Conservation (phyloP, 2,888 invertebrate genomes). For the Listrodromus nycthemerus region DNA sequence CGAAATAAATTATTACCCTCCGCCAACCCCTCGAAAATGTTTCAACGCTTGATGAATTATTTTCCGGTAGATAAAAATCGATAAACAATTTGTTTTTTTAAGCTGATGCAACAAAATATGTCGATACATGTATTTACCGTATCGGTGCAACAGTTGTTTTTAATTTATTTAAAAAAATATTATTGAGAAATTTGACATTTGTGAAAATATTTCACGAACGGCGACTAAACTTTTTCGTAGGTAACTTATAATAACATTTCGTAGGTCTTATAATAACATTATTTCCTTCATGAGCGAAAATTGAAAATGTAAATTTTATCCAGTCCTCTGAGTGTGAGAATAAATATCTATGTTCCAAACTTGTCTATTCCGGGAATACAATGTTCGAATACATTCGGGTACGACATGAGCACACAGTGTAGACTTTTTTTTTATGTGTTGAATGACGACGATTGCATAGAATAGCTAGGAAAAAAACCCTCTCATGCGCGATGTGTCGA, state of each 20-base stretch:
- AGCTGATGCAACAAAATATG: neutral
- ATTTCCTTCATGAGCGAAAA: neutral
- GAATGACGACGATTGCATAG: neutral
- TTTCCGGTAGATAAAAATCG: neutral
- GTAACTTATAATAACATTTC: too few species aligned
- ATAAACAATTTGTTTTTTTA: neutral
- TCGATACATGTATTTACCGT: too few species aligned
- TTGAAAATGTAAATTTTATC: neutral
- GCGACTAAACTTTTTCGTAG: too few species aligned
- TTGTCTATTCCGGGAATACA: neutral
- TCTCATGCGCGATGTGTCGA: too few species aligned
- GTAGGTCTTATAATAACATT: too few species aligned
- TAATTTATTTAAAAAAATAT: too few species aligned
- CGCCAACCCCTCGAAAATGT: neutral
- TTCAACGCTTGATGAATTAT: neutral
- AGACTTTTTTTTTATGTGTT: neutral
- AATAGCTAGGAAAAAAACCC: conserved; percentile 8
- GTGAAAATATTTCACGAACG: neutral
- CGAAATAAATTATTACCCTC: conserved; percentile 37
- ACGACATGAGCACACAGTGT: too few species aligned
- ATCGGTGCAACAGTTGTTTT: too few species aligned
- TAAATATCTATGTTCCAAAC: neutral
- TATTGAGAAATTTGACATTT: too few species aligned
- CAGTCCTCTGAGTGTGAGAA: neutral
- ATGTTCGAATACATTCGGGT: neutral